Percentiles rank a stretch among this genome's conserved stretches.
Evolutionary conservation across 2,888 invertebrate species (phyloP).

Genomic region (Athetis lepigone): DNA sequence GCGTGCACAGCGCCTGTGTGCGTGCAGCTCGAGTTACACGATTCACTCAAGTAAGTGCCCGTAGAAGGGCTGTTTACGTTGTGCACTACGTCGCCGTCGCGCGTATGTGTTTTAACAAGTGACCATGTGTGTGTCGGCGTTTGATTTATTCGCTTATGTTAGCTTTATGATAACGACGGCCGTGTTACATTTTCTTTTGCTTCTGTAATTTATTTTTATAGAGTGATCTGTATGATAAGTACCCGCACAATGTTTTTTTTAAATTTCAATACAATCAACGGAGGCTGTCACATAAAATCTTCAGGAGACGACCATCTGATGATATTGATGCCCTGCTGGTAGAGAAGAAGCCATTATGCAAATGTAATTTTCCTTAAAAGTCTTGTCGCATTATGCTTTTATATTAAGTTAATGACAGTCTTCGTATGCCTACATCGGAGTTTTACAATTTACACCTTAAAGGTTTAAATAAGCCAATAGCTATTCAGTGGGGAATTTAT

Average conservation of each 20-base stretch:
- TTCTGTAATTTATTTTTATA: constrained; percentile 69
- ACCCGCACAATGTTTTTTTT: constrained; percentile 69
- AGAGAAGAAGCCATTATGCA: constrained; percentile 42
- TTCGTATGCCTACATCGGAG: constrained; percentile 17
- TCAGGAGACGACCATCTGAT: constrained; percentile 34
- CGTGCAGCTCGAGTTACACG: constrained; percentile 73
- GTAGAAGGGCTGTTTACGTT: constrained; percentile 77
- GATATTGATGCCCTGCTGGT: constrained; percentile 18
- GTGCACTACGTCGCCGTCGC: constrained; percentile 59
- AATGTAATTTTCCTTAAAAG: constrained; percentile 48
- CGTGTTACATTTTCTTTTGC: constrained; percentile 70
- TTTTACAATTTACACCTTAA: constrained; percentile 50
- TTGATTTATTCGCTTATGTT: constrained; percentile 77
- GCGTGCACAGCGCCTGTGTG: constrained; percentile 56
- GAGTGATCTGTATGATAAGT: constrained; percentile 72
- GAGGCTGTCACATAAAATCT: constrained; percentile 57
- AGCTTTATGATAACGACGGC: constrained; percentile 72
- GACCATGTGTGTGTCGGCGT: constrained; percentile 62
- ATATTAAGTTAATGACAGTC: constrained; percentile 36
- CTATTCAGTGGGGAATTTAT: constrained; percentile 48
- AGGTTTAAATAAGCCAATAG: constrained; percentile 47
- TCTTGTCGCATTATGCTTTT: constrained; percentile 30
- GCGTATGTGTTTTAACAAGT: constrained; percentile 66
- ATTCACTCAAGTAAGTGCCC: constrained; percentile 77
- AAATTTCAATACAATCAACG: constrained; percentile 65